phyloP scores from a whole-genome alignment of 1,140 invertebrate genomes.

The Bombus vancouverensis region DNA sequence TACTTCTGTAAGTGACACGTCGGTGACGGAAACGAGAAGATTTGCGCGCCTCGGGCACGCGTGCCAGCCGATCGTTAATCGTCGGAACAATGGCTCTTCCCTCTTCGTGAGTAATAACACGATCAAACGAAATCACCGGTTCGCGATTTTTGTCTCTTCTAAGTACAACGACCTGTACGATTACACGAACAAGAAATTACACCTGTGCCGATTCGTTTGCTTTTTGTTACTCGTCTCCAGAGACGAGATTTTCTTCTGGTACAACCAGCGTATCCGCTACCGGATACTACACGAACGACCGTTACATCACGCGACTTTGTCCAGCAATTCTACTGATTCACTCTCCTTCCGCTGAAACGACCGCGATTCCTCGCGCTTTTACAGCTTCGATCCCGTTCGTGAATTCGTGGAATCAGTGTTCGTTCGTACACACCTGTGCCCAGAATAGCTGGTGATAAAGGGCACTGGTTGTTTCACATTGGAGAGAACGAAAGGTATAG shows the following conservation, averaged over 20 bases:
- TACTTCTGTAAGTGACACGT: constrained; percentile 15
- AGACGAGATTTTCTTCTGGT: constrained; percentile 10
- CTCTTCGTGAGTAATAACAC: neutral
- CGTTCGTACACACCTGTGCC: too few relatives aligned
- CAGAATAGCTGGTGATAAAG: too few relatives aligned
- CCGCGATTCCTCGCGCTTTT: too few relatives aligned
- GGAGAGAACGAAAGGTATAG: too few relatives aligned
- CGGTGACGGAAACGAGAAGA: constrained; percentile 16
- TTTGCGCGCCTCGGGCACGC: constrained; percentile 10
- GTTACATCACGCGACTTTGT: constrained; percentile 33
- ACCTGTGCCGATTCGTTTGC: neutral
- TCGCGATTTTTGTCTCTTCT: constrained; percentile 25
- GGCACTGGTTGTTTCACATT: too few relatives aligned
- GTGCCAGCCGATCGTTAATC: constrained; percentile 37
- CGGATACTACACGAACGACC: constrained; percentile 8
- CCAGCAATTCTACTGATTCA: constrained; percentile 30
- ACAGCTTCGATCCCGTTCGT: too few relatives aligned
- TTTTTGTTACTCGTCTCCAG: neutral
- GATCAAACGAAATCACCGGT: neutral
- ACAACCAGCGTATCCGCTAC: neutral
- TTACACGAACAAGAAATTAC: neutral
- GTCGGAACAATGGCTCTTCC: constrained; percentile 21
- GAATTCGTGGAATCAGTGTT: too few relatives aligned
- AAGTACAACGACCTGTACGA: constrained; percentile 1
- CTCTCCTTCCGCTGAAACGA: neutral